These are phyloP conservation scores for Aphidoletes aphidimyza DNA, from an alignment of 2,888 invertebrate species.

Conservation along the genomic window DNA sequence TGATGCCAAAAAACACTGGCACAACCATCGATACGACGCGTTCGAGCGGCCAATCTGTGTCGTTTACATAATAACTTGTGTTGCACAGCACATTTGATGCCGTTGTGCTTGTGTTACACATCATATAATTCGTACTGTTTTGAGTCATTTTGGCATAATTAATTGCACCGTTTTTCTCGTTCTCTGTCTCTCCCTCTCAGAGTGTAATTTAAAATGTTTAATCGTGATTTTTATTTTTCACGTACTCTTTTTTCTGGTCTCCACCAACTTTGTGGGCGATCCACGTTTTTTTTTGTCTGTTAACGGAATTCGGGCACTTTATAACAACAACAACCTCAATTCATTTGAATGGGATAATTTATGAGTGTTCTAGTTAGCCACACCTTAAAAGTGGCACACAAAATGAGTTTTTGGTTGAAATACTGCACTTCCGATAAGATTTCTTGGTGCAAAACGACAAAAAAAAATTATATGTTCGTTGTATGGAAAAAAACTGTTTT, in stretches of 20 bases:
- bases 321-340: not conserved
- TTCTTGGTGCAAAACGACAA: not conserved
- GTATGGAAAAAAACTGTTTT: slow-evolving; percentile 1
- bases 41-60: slow-evolving; percentile 70
- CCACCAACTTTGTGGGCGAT: not conserved
- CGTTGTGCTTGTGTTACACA: not conserved
- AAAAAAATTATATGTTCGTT: not conserved
- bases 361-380: not conserved
- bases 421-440: not conserved
- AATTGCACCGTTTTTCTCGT: not conserved
- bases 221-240: not conserved
- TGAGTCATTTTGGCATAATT: slow-evolving; percentile 49
- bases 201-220: not conserved
- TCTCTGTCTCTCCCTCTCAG: not conserved
- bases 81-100: not conserved
- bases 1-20: slow-evolving; percentile 85
- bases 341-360: not conserved
- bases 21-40: slow-evolving; percentile 78
- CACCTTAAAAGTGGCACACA: not conserved
- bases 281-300: not conserved
- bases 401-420: not conserved
- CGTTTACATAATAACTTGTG: slow-evolving; percentile 57
- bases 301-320: too few relatives aligned
- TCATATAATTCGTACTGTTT: not conserved
- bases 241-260: not conserved